phyloP scores from a whole-genome alignment of 2,888 invertebrate species.

The Euzetes globulus region DNA sequence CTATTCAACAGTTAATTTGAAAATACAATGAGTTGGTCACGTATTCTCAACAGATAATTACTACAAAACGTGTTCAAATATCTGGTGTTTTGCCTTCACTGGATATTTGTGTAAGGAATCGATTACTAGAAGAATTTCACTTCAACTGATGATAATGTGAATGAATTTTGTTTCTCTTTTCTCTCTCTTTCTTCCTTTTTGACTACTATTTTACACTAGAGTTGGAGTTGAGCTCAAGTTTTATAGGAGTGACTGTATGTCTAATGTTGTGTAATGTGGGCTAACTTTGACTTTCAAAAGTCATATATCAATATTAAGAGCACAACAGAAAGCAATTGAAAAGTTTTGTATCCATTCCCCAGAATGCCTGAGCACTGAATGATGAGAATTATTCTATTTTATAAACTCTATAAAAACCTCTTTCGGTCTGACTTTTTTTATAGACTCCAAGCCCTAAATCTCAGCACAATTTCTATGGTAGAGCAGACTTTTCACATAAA shows the following conservation, averaged over 20 bases:
- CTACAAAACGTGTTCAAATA: too few relatives aligned
- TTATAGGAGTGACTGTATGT: neutral
- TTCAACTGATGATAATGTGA: neutral
- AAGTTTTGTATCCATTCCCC: neutral
- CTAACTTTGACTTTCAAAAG: neutral
- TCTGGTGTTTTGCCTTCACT: neutral
- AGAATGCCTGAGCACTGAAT: neutral
- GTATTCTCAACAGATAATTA: too few relatives aligned
- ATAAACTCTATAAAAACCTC: too few relatives aligned
- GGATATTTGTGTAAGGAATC: neutral
- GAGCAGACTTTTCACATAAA: too few relatives aligned
- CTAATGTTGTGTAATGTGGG: neutral
- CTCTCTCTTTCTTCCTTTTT: too few relatives aligned
- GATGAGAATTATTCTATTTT: neutral
- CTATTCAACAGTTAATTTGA: too few relatives aligned
- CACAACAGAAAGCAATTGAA: constrained; percentile 9
- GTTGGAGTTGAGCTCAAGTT: neutral
- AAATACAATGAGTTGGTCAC: too few relatives aligned
- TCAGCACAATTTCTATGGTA: too few relatives aligned
- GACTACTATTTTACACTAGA: neutral
- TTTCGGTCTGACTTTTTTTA: too few relatives aligned
- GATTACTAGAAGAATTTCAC: neutral
- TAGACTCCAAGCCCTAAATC: too few relatives aligned
- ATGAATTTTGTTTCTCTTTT: neutral
- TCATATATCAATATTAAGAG: constrained; percentile 5